Conservation (phyloP, 2,888 invertebrate genomes). For the Rambutsinella grinnellia region DNA sequence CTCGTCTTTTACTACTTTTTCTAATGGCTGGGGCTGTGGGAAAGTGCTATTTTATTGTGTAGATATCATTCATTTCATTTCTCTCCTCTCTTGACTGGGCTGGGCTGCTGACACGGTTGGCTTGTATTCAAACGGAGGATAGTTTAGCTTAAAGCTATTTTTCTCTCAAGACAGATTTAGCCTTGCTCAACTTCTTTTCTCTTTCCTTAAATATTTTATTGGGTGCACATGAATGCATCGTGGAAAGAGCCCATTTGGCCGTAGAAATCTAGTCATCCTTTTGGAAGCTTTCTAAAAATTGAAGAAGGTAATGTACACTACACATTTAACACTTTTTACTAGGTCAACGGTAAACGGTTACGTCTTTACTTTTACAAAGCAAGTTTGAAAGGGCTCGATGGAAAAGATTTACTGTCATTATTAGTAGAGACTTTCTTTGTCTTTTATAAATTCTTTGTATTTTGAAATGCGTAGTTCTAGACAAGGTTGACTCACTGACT, state of each 20-base stretch:
- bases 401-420: too few species aligned
- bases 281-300: background rate
- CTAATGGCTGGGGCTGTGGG: background rate
- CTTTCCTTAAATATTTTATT: constrained; percentile 41
- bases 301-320: background rate
- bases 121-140: constrained; percentile 26
- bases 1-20: background rate
- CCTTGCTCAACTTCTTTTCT: constrained; percentile 20
- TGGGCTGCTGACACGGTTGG: constrained; percentile 43
- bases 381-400: too few species aligned
- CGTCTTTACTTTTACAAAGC: too few species aligned
- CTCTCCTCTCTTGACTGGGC: constrained; percentile 4
- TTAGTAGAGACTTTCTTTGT: too few species aligned
- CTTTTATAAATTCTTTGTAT: too few species aligned
- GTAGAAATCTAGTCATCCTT: constrained; percentile 17
- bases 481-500: too few species aligned
- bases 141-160: background rate
- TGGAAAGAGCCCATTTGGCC: constrained; percentile 33
- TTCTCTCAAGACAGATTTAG: background rate
- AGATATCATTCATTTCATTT: background rate
- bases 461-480: too few species aligned
- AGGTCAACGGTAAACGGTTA: too few species aligned
- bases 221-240: constrained; percentile 46
- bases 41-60: constrained; percentile 6
- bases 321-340: background rate